Percentiles rank a stretch among this genome's conserved stretches.
These are phyloP conservation scores for Mya arenaria DNA, from an alignment of 1,140 invertebrate genomes.

Conservation along the genomic window DNA sequence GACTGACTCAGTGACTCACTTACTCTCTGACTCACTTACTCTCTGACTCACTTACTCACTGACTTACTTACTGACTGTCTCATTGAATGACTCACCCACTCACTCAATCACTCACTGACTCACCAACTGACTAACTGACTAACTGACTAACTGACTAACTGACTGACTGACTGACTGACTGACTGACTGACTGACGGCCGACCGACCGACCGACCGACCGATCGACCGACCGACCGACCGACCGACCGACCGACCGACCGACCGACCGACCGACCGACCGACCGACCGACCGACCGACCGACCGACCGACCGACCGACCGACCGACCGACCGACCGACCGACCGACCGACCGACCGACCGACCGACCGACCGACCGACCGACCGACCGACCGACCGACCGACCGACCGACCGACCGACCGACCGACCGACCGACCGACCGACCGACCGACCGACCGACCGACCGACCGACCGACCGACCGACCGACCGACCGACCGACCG, in stretches of 20 bases:
- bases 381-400: not conserved
- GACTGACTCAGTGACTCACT: not conserved
- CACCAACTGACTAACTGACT: too few relatives aligned
- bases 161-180: too few relatives aligned
- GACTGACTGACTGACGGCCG: too few relatives aligned
- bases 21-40: not conserved
- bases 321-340: not conserved
- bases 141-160: too few relatives aligned
- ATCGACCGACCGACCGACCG: not conserved
- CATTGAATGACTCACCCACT: too few relatives aligned
- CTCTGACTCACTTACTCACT: not conserved
- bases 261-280: not conserved
- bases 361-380: not conserved
- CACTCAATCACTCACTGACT: too few relatives aligned
- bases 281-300: not conserved
- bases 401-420: not conserved
- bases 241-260: not conserved
- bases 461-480: not conserved
- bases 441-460: not conserved
- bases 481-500: not conserved
- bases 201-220: too few relatives aligned
- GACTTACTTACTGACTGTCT: not conserved
- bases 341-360: not conserved
- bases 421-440: not conserved
- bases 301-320: not conserved